Evolutionary conservation across 2,888 invertebrate genomes (phyloP).

Genomic region (Drosophila nr. medialis): DNA sequence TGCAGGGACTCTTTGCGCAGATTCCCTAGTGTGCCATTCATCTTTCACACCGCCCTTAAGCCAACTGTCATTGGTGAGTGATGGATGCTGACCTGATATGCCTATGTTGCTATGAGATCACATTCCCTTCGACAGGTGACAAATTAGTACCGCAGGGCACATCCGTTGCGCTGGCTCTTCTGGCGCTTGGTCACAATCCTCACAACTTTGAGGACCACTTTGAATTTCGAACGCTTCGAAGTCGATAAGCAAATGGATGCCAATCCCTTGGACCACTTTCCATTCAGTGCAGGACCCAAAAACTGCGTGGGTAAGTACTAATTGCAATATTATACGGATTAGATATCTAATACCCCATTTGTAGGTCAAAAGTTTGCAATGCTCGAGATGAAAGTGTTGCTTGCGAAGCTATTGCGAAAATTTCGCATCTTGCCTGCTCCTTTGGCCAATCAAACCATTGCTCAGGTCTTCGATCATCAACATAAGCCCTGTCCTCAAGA

Average conservation of each 20-base stretch:
- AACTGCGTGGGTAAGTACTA: conserved; percentile 83
- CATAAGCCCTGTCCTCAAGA: conserved; percentile 48
- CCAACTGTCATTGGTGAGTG: conserved; percentile 69
- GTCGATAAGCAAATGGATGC: conserved; percentile 32
- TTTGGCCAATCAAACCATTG: conserved; percentile 81
- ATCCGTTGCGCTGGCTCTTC: conserved; percentile 64
- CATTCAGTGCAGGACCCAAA: conserved; percentile 88
- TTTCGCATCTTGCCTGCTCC: conserved; percentile 84
- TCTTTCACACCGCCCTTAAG: conserved; percentile 63
- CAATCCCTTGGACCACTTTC: conserved; percentile 86
- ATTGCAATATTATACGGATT: neutral
- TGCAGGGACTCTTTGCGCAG: conserved; percentile 74
- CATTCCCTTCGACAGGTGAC: conserved; percentile 58
- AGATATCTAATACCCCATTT: neutral
- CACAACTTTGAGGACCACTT: conserved; percentile 70
- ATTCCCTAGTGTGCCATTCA: conserved; percentile 80
- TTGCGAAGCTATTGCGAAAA: conserved; percentile 85
- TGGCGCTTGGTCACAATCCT: conserved; percentile 72
- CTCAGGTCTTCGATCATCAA: conserved; percentile 41
- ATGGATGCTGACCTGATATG: neutral
- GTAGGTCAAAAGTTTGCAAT: conserved; percentile 85
- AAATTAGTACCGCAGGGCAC: conserved; percentile 70
- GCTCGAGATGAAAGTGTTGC: conserved; percentile 86
- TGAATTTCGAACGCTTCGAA: conserved; percentile 82
- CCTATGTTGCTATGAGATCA: neutral